phyloP scores from a whole-genome alignment of 2,113 vertebrate species.

The Dicerorhinus sumatrensis region DNA sequence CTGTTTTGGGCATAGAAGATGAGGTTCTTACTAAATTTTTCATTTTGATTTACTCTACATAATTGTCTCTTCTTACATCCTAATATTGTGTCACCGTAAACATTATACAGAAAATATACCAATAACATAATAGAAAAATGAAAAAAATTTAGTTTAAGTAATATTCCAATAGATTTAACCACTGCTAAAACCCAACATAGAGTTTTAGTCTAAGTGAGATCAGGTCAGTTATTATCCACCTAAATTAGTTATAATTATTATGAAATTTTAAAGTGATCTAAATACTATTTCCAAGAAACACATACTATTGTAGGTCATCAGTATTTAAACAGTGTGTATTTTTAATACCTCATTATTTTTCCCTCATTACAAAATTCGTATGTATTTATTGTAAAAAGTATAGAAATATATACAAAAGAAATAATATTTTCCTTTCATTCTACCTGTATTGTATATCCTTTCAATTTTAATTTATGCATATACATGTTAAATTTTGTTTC shows the following conservation, averaged over 20 bases:
- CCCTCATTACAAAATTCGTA: conserved; percentile 10
- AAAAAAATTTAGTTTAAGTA: conserved; percentile 34
- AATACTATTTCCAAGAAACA: not conserved
- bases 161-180: not conserved
- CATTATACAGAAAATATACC: not conserved
- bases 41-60: conserved; percentile 28
- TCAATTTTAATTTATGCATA: not conserved
- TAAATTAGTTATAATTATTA: not conserved
- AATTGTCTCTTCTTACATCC: conserved; percentile 2
- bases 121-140: conserved; percentile 18
- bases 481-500: not conserved
- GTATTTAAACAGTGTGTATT: conserved; percentile 34
- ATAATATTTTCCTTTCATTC: not conserved
- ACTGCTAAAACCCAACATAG: conserved; percentile 40
- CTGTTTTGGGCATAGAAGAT: conserved; percentile 31
- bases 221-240: not conserved
- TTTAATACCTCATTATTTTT: conserved; percentile 14
- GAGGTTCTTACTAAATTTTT: conserved; percentile 33
- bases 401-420: not conserved
- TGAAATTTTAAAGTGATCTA: conserved; percentile 23
- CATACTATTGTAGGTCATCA: not conserved
- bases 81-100: conserved; percentile 50
- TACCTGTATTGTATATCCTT: not conserved
- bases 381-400: conserved; percentile 23
- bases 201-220: conserved; percentile 7